Evolutionary conservation across 2,797 vertebrate species (phyloP).

Genomic region (Pipistrellus nathusii): DNA sequence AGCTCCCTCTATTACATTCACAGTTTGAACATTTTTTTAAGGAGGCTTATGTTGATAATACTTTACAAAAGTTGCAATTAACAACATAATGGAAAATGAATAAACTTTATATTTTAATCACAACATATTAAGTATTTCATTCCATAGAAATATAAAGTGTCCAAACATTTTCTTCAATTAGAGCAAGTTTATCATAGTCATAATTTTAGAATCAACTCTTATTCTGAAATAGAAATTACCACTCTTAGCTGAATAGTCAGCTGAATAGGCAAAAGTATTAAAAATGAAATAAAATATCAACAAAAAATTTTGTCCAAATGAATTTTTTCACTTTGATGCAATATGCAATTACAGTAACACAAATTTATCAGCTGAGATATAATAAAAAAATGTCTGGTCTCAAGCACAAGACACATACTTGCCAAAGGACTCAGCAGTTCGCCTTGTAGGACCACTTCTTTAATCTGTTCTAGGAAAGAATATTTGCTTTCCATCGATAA

Average conservation of each 20-base stretch:
- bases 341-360: constrained; percentile 2
- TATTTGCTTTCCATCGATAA: constrained; percentile 35
- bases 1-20: constrained; percentile 15
- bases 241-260: neutral
- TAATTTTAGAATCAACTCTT: constrained; percentile 51
- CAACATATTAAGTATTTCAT: constrained; percentile 42
- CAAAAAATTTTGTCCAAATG: constrained; percentile 21
- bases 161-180: constrained; percentile 45
- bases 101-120: constrained; percentile 40
- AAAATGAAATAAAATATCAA: constrained; percentile 54
- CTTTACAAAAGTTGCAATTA: constrained; percentile 53
- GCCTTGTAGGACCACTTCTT: constrained; percentile 62
- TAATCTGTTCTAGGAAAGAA: neutral
- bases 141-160: constrained; percentile 36
- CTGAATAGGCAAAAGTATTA: constrained; percentile 62
- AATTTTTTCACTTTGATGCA: constrained; percentile 22
- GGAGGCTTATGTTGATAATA: constrained; percentile 15
- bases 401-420: constrained; percentile 28
- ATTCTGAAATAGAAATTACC: constrained; percentile 48
- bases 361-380: neutral
- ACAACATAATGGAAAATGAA: constrained; percentile 46
- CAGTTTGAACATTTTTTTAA: constrained; percentile 49
- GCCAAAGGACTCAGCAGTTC: constrained; percentile 55
- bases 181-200: neutral
- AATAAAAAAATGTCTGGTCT: constrained; percentile 32